Conservation (phyloP, 2,113 vertebrate genomes). For the Neogale vison region DNA sequence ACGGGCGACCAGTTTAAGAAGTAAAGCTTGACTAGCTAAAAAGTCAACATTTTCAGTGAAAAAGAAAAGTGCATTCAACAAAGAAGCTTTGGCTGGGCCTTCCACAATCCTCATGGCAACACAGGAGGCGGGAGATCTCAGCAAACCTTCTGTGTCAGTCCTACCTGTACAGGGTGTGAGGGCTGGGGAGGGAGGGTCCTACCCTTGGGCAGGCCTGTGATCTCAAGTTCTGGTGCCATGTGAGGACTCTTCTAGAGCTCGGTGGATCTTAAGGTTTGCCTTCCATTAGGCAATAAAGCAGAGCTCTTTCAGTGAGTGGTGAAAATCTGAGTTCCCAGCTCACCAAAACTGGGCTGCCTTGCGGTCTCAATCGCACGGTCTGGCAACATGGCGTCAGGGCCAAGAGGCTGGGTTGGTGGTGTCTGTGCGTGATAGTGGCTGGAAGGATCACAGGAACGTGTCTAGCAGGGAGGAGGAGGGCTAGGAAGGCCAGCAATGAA, state of each 20-base stretch:
- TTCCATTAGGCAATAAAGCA: background rate
- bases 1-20: background rate
- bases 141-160: background rate
- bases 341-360: background rate
- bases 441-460: background rate
- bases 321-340: background rate
- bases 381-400: background rate
- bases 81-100: background rate
- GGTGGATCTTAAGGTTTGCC: background rate
- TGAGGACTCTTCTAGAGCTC: background rate
- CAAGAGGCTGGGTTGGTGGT: background rate
- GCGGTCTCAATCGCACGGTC: background rate
- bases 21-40: conserved; percentile 1
- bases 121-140: background rate
- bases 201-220: background rate
- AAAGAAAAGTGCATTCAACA: background rate
- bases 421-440: background rate
- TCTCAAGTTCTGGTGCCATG: fast-evolving
- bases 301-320: background rate
- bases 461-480: background rate
- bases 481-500: background rate
- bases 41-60: background rate
- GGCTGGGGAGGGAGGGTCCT: background rate
- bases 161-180: fast-evolving
- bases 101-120: background rate